Conservation (phyloP, 2,113 vertebrate species). For the Ageneiosus marmoratus region DNA sequence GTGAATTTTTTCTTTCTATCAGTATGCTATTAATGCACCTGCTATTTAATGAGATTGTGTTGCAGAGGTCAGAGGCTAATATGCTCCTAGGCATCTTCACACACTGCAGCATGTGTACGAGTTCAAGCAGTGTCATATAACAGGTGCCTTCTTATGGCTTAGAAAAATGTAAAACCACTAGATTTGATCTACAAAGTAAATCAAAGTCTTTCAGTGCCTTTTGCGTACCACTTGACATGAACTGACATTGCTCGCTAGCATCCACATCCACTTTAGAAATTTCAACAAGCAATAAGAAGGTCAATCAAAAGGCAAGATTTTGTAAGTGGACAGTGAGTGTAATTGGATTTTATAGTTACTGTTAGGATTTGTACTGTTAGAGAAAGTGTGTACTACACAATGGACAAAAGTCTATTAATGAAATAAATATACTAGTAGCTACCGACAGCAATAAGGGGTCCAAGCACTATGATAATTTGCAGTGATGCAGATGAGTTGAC, state of each 20-base stretch:
- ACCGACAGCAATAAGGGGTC: not conserved
- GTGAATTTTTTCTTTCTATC: not conserved
- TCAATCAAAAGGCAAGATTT: not conserved
- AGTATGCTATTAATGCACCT: not conserved
- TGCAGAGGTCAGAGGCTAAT: conserved; percentile 37
- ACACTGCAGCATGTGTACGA: not conserved
- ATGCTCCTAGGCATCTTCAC: not conserved
- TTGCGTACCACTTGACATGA: not conserved
- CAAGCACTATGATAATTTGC: not conserved
- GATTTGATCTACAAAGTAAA: too few species aligned
- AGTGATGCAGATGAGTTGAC: not conserved
- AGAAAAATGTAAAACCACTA: not conserved
- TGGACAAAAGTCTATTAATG: not conserved
- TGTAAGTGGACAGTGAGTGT: not conserved
- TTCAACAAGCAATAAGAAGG: not conserved
- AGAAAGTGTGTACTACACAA: not conserved
- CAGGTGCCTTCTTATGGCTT: conserved; percentile 9
- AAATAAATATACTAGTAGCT: not conserved
- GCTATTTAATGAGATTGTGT: conserved; percentile 10
- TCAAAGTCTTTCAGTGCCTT: not conserved
- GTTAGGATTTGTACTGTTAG: conserved; percentile 18
- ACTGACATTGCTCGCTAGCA: not conserved
- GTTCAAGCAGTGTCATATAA: conserved; percentile 16
- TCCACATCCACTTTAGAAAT: not conserved
- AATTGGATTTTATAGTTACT: not conserved